Evolutionary conservation across 2,113 vertebrate genomes (phyloP), one percentile per base, ranked within the genome.

Genomic region (Vireo altiloquus): DNA sequence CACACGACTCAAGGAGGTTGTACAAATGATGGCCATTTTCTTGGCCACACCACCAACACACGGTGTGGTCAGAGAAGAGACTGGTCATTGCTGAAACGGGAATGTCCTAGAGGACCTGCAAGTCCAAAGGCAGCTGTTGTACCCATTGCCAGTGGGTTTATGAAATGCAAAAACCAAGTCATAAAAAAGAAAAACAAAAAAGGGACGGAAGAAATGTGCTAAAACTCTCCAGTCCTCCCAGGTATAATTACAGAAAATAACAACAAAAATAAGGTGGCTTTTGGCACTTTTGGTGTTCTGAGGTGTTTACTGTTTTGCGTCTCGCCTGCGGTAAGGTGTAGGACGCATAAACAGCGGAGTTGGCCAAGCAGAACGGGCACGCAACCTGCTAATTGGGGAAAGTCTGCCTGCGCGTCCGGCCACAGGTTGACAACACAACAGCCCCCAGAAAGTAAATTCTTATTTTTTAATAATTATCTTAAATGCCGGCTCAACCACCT

Each of bases 221-320:
- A 70, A 54, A 95, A 82, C 37, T 79, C 79, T 80, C 72, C 93
- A 92, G 12, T 60, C 37, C 72, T 82, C 90, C 46, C 49, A 93
- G 89, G 86, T 87, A 57, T 96, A 95, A 95, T 92, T 95, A 94
- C 91, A 72, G 59, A 85, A 97, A 94, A 91, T 65, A 95, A 95
- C 30, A 61, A 95, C 37, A 61, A 95, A 95, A 93, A 92, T 87
- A 89, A 87, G 79, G 61, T 88, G 85, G 83, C 82, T 95, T 82
- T 82, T 90, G 92, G 84, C 66, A 94, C 33, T 96, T 89, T 90
- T 77, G 81, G 85, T 63, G 64, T 78, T 56, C 27, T 1, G 25
- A 94, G 89, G 69, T 15, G 57, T 92, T 84, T 82, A 91, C 84
- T 90, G 92, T 92, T 93, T 54, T 18, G 76, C 81, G 89, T 85